Evolutionary conservation across 92 coral and sea anemone genomes (phyloP).

Genomic region (Epizoanthus illoricatus): DNA sequence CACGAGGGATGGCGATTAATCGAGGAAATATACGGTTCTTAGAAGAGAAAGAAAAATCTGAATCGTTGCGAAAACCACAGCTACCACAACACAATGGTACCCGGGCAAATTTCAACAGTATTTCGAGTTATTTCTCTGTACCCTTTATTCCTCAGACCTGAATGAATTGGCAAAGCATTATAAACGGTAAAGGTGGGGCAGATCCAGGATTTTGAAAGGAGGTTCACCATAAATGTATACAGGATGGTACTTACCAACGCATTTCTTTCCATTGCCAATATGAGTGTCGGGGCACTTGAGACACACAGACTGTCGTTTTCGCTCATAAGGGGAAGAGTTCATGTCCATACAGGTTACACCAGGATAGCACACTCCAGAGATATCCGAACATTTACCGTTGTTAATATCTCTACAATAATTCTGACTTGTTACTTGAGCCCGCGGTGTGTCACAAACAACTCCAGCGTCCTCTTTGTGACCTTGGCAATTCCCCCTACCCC

Average conservation of each 20-base stretch:
- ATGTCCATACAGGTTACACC: slow-evolving; percentile 73
- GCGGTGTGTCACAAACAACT: slow-evolving; percentile 71
- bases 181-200: too few relatives aligned
- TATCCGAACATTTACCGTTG: background rate
- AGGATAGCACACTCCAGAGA: slow-evolving; percentile 5
- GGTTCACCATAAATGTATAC: too few relatives aligned
- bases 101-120: too few relatives aligned
- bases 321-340: slow-evolving; percentile 39
- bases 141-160: too few relatives aligned
- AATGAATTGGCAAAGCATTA: too few relatives aligned
- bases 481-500: slow-evolving; percentile 80
- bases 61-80: too few relatives aligned
- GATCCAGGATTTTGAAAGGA: too few relatives aligned
- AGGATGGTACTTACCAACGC: slow-evolving; percentile 58
- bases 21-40: too few relatives aligned
- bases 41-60: too few relatives aligned
- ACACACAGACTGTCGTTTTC: slow-evolving; percentile 65
- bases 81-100: too few relatives aligned
- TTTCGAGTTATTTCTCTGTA: too few relatives aligned
- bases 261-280: slow-evolving; percentile 79
- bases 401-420: slow-evolving; percentile 74
- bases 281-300: slow-evolving; percentile 69
- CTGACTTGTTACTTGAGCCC: slow-evolving; percentile 65
- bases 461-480: slow-evolving; percentile 78
- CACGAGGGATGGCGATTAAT: too few relatives aligned